Conservation (phyloP, 2,797 vertebrate genomes). For the Micrastur ruficollis region DNA sequence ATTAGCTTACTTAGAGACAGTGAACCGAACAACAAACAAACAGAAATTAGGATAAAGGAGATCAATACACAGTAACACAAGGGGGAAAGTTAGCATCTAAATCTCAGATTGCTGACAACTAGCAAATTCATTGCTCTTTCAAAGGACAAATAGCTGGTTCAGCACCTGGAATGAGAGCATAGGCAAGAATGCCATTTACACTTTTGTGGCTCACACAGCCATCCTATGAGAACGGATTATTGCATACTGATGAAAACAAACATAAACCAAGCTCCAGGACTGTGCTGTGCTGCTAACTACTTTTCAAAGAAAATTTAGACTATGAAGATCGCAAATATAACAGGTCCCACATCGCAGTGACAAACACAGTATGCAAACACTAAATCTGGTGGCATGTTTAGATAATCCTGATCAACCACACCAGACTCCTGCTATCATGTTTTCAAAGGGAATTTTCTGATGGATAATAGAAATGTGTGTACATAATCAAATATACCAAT, state of each 20-base stretch:
- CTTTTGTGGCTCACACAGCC: background rate
- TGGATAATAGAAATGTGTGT: background rate
- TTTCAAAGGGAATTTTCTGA: background rate
- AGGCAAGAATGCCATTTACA: slow-evolving; percentile 3
- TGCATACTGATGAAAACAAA: slow-evolving; percentile 55
- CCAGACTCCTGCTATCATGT: background rate
- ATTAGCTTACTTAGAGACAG: slow-evolving; percentile 36
- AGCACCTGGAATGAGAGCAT: slow-evolving; percentile 42
- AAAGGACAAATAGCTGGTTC: slow-evolving; percentile 56
- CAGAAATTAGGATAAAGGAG: slow-evolving; percentile 55
- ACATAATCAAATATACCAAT: background rate
- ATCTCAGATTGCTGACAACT: slow-evolving; percentile 33
- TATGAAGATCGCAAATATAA: background rate
- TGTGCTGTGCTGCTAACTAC: background rate
- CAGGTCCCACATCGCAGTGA: background rate
- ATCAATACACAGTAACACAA: slow-evolving; percentile 23
- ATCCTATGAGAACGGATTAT: background rate
- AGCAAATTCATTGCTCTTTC: slow-evolving; percentile 49
- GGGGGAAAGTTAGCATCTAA: slow-evolving; percentile 52
- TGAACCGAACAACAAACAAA: slow-evolving; percentile 56
- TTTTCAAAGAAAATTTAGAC: slow-evolving; percentile 2
- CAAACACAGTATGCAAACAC: background rate
- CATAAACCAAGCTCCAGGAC: background rate
- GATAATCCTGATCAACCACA: background rate
- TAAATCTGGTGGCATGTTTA: background rate